These are phyloP conservation scores for Dipodomys spectabilis DNA, from an alignment of 2,113 vertebrate species.

Conservation along the genomic window DNA sequence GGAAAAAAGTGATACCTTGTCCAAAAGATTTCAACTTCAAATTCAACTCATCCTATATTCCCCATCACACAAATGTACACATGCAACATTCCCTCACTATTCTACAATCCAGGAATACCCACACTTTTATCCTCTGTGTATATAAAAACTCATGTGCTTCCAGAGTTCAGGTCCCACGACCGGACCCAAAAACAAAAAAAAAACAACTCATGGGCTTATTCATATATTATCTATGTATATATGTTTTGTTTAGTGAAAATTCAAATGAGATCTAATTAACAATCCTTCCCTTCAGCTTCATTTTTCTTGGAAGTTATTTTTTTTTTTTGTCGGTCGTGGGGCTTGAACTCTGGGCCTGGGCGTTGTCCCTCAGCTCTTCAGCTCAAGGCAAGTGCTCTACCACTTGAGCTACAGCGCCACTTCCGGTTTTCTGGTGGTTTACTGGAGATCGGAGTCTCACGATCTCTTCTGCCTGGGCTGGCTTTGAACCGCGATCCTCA, in stretches of 20 bases:
- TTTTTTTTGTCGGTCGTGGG: too few relatives aligned
- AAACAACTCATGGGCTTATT: background rate
- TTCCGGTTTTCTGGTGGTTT: too few relatives aligned
- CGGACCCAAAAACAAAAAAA: too few relatives aligned
- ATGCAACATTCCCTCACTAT: background rate
- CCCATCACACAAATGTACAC: background rate
- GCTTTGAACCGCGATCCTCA: too few relatives aligned
- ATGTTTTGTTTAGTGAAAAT: constrained; percentile 27
- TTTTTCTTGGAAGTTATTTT: background rate
- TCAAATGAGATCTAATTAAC: constrained; percentile 43
- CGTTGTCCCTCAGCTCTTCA: too few relatives aligned
- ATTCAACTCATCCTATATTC: background rate
- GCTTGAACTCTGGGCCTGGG: too few relatives aligned
- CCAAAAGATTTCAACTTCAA: background rate
- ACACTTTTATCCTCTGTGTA: background rate
- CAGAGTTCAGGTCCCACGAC: too few relatives aligned
- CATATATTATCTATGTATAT: background rate
- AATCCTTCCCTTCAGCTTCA: background rate
- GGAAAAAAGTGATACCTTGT: background rate
- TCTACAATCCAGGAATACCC: background rate
- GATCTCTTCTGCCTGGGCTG: too few relatives aligned
- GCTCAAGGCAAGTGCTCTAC: too few relatives aligned
- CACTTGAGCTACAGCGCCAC: too few relatives aligned
- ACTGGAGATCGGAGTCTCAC: too few relatives aligned
- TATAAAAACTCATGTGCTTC: background rate